A percentile compares a stretch with the other conserved stretches of the same genome.
phyloP scores from a whole-genome alignment of 2,888 invertebrate genomes.

The Dicranocentrus wangi region DNA sequence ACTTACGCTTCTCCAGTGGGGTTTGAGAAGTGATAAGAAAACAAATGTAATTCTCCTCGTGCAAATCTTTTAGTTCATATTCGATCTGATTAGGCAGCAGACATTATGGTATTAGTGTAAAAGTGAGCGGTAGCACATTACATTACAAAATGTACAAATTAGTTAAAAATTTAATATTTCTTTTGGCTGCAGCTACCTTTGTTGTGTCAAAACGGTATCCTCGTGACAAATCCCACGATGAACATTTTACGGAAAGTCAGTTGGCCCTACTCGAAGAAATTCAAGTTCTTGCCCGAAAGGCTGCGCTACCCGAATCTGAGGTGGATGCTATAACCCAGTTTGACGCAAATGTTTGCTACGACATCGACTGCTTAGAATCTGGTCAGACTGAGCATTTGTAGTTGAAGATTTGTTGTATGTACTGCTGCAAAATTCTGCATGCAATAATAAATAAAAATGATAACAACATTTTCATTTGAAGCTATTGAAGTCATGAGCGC shows the following conservation, averaged over 20 bases:
- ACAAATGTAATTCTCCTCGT: too few species aligned
- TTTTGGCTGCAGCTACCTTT: background rate
- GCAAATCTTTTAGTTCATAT: too few species aligned
- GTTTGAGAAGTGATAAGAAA: too few species aligned
- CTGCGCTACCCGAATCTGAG: constrained; percentile 31
- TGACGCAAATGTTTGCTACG: constrained; percentile 47
- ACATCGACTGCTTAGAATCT: constrained; percentile 26
- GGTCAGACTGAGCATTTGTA: constrained; percentile 10
- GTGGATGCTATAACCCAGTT: constrained; percentile 27
- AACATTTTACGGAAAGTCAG: background rate
- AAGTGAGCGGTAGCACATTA: too few species aligned
- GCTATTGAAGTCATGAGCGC: constrained; percentile 41
- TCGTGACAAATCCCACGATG: constrained; percentile 6
- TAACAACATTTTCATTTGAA: constrained; percentile 1
- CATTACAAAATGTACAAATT: too few species aligned
- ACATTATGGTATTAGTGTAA: too few species aligned
- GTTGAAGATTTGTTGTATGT: background rate
- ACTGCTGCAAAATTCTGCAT: too few species aligned
- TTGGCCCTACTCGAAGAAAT: background rate
- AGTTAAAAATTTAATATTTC: too few species aligned
- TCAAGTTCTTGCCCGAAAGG: constrained; percentile 29
- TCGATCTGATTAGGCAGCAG: too few species aligned
- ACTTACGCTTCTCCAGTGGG: too few species aligned
- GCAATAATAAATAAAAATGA: too few species aligned
- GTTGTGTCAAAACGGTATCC: background rate